Base-by-base conservation (phyloP, 2,888 invertebrate genomes). In the Eudasyphora cyanicolor region DNA sequence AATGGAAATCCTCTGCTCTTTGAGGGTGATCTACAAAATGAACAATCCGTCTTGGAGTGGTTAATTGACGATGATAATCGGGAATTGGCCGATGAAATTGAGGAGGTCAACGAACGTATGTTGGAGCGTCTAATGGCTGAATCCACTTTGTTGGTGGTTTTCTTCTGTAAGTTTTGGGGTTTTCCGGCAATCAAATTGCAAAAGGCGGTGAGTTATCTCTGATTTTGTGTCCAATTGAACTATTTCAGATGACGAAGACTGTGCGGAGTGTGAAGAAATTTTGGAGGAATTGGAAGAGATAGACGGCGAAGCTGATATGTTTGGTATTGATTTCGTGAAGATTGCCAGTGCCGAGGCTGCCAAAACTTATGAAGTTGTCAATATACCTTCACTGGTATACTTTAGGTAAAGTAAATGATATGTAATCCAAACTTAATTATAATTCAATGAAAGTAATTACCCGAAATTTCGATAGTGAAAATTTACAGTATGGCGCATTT, bases 281-380 rank as follows among this genome's bases (percentile, higher is more conserved):
- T 93, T 98, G 62, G 96, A 97, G 91, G 95, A 97, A 83, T 92
- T 98, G 51, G 98, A 98, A 92, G 96, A 97, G 91, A 98, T 99
- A 86, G 98, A 99, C 89, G 98, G 98, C 38, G 98, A 98, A 93
- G 97, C 98, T 0, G 98, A 98, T 92, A 94, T 96, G 87, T 97
- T 95, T 90, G 97, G 97, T n/a, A 98, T 98, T 86, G 98, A 98
- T 91, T 98, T 98, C 92, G 98, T 98, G 0, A 98, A 98, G 92
- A 97, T 98, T 76, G 95, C 96, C 57, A 97, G 97, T 88, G 93
- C 95, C 0, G 96, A 96, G 87, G 96, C 97, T 1, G 96, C 97
- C 12, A 95, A 95, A 45, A 95, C 95, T 88, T 97, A 96, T 91
- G 96, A 96, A 87, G 94, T 98, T 73, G 94, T 97, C 54, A 96